phyloP scores from a whole-genome alignment of 2,888 invertebrate species.

The Euzetes globulus region DNA sequence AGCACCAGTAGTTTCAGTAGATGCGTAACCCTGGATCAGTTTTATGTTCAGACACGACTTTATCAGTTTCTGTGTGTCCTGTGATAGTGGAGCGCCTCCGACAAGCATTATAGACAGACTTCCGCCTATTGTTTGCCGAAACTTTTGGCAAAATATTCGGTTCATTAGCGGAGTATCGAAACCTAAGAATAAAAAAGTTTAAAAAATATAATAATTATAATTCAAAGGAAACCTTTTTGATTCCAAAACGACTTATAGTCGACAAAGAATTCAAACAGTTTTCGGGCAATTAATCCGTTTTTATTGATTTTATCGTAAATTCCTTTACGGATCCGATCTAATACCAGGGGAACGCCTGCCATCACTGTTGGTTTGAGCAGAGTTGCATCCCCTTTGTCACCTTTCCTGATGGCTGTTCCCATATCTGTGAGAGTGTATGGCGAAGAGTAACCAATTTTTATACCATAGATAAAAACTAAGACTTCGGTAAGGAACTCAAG shows the following conservation, averaged over 20 bases:
- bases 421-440: constrained; percentile 65
- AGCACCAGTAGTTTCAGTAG: constrained; percentile 88
- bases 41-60: constrained; percentile 81
- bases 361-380: constrained; percentile 84
- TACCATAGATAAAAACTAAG: constrained; percentile 68
- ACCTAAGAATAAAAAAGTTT: not conserved
- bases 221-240: constrained; percentile 51
- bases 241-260: constrained; percentile 82
- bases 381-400: constrained; percentile 86
- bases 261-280: constrained; percentile 88
- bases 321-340: constrained; percentile 94
- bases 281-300: constrained; percentile 66
- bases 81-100: constrained; percentile 91
- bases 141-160: constrained; percentile 56
- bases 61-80: constrained; percentile 90
- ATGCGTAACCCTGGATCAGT: constrained; percentile 87
- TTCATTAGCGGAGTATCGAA: constrained; percentile 34
- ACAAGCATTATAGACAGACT: constrained; percentile 74
- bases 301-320: constrained; percentile 80
- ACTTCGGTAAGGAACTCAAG: constrained; percentile 77
- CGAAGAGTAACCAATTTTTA: constrained; percentile 91
- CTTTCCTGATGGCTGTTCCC: constrained; percentile 64
- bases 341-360: constrained; percentile 89
- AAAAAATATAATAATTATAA: constrained; percentile 44
- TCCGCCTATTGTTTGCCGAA: constrained; percentile 74